Base-by-base conservation (phyloP, 1,140 invertebrate genomes). In the Colletes gigas region DNA sequence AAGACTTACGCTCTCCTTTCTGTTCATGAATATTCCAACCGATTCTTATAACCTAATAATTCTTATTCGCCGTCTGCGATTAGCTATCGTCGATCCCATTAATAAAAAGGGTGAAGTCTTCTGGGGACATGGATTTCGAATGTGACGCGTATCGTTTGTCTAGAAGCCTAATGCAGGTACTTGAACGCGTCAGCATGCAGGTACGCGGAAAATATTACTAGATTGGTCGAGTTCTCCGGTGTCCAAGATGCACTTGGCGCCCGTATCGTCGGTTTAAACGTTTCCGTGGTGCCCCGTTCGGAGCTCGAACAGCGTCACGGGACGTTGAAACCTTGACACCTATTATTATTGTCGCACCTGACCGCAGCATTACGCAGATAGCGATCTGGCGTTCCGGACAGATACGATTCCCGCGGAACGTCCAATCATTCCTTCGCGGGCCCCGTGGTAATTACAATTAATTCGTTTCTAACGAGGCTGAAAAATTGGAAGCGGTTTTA, bases 21-120 rank as follows among this genome's bases (percentile, higher is more conserved):
- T 59, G 65, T 73, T 78, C 69, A 63, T 78, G 19, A 73, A 73
- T 78, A 73, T 78, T 73, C 69, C 77, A 55, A 44, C 71, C 65
- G 77, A 78, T 78, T 78, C 73, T 73, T 21, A 39, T 19, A 30
- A 39, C 21, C 65, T 68, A 50, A 63, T 78, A 78, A 62, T 69
- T 72, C 70, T 73, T 54, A 72, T 73, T 62, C 59, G 65, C 59
- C 59, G 59, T 59, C 44, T 72, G 63, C 63, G 47, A 47, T 72
- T 70, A 71, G 68, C 71, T 72, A 72, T 78, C 76, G 55, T 72
- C 76, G 76, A 63, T 50, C 47, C 68, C 41, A 63, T 72, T 72
- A 78, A 72, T 63, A 71, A 72, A 63, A 47, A 54, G 5, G 39
- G 21, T 6, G 21, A 21, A 30, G 47, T n/a, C 50, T 30, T 54